These are phyloP conservation scores for Tenodera sinensis DNA, from an alignment of 2,888 invertebrate species.

Conservation along the genomic window DNA sequence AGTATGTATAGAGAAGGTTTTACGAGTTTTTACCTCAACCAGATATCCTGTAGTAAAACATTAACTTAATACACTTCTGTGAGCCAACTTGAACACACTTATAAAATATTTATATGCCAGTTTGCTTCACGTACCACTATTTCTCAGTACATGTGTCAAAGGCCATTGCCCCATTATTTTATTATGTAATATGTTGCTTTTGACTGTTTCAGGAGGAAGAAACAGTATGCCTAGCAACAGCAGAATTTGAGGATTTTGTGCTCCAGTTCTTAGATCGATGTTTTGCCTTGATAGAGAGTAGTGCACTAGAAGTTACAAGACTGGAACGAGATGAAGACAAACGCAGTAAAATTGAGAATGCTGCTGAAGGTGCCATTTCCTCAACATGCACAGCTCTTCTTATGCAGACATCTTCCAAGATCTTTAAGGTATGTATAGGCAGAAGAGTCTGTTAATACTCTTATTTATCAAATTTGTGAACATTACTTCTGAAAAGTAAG, in stretches of 20 bases:
- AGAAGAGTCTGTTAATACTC: no score
- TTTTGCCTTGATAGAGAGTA: slow-evolving; percentile 67
- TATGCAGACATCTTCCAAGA: slow-evolving; percentile 65
- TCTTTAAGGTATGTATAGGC: slow-evolving; percentile 47
- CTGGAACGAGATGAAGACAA: slow-evolving; percentile 56
- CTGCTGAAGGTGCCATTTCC: slow-evolving; percentile 66
- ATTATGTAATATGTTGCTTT: no score
- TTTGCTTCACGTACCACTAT: no score
- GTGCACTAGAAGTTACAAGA: slow-evolving; percentile 63
- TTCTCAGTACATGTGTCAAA: no score
- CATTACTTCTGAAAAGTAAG: no score
- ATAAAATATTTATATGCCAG: no score
- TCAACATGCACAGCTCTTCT: slow-evolving; percentile 66
- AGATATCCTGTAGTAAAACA: no score
- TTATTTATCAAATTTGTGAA: not conserved
- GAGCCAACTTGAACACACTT: no score
- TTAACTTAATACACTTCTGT: no score
- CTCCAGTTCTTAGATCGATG: slow-evolving; percentile 78
- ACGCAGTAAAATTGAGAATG: slow-evolving; percentile 66
- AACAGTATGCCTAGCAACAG: slow-evolving; percentile 72
- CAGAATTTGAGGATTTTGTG: slow-evolving; percentile 85
- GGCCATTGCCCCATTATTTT: no score
- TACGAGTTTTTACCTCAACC: no score
- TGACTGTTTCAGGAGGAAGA: slow-evolving; percentile 57
- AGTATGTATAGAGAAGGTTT: no score